Conservation (phyloP, 53 echinoderm and acorn worm genomes). For the Pentamera pediparva region DNA sequence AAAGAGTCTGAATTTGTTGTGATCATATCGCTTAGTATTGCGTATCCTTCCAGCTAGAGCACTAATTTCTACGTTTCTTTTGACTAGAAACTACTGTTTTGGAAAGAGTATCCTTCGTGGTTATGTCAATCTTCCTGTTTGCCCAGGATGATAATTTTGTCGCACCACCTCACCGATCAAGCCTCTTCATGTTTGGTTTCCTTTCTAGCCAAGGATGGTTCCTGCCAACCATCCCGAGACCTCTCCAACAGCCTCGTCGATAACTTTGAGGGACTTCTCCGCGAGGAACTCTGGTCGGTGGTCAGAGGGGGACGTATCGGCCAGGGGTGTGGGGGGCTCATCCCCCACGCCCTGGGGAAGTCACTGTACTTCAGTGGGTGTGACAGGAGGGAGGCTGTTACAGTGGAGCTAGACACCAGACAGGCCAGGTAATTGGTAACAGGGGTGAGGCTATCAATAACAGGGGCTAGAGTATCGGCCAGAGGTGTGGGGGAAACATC, state of each 20-base stretch:
- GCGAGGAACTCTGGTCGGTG: conserved; percentile 54
- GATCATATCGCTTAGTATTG: too few relatives aligned
- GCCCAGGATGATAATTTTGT: too few relatives aligned
- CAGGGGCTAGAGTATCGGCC: conserved; percentile 58
- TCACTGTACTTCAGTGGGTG: conserved; percentile 88
- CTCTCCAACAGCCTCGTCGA: conserved; percentile 60
- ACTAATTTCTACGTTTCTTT: too few relatives aligned
- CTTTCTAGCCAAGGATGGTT: conserved; percentile 36
- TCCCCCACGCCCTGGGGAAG: conserved; percentile 88
- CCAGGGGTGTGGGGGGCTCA: conserved; percentile 75
- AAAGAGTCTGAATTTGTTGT: too few relatives aligned
- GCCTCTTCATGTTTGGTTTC: background rate
- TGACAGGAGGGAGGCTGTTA: conserved; percentile 79
- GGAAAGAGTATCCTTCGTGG: too few relatives aligned
- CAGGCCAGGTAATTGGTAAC: conserved; percentile 67
- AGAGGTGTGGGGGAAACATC: conserved; percentile 67
- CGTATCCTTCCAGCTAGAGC: too few relatives aligned
- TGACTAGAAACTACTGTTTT: too few relatives aligned
- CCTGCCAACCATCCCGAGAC: conserved; percentile 47
- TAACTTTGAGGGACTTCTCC: conserved; percentile 65
- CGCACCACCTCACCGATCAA: background rate
- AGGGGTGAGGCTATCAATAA: too few relatives aligned
- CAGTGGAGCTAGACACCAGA: conserved; percentile 74
- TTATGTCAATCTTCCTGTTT: too few relatives aligned
- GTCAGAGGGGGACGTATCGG: conserved; percentile 72